Base-by-base conservation (phyloP, 2,113 vertebrate species). In the Entomyzon cyanotis region DNA sequence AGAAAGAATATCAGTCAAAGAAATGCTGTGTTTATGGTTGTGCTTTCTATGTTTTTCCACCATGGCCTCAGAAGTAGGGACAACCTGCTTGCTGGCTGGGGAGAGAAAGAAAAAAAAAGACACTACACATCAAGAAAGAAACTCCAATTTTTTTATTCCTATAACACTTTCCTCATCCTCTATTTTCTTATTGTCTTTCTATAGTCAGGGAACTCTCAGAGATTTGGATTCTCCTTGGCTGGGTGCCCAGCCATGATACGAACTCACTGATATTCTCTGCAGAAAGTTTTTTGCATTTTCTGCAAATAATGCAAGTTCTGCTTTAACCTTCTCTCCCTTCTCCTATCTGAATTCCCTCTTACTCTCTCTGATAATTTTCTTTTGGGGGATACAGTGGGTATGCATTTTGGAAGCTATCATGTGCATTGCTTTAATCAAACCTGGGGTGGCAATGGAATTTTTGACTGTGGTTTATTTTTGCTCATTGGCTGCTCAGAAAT, bases 211-310 rank as follows among this genome's bases (percentile, higher is more conserved):
- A 84, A 42, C 9, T 55, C 42, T 25, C 52, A 71, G 30, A 79
- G 25, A 76, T 50, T 82, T 56, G 59, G 18, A 35, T 63, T 85
- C 28, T 79, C 31, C 15, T 68, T 39, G 39, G 50, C 42, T 74
- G 10, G 17, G 58, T 81, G 25, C 67, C 49, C 55, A 81, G 39
- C 37, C 41, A 67, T 1, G 0, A 18, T 39, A 41, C 0, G 0
- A 82, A 17, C 11, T 71, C 58, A 10, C 15, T 64, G 47, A 84
- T 37, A 18, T 33, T 70, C 49, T 67, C 69, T 0, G 0, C 47
- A 78, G 39, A 52, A 70, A 41, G 5, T 6, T 52, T 70, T 59
- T 39, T 63, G 30, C 35, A 39, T 37, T 22, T 73, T 83, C 35
- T n/a, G 12, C 44, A 83, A 82, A 59, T 71, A 68, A 56, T 8